Conservation (phyloP, 2,113 vertebrate species). For the Calonectris borealis region DNA sequence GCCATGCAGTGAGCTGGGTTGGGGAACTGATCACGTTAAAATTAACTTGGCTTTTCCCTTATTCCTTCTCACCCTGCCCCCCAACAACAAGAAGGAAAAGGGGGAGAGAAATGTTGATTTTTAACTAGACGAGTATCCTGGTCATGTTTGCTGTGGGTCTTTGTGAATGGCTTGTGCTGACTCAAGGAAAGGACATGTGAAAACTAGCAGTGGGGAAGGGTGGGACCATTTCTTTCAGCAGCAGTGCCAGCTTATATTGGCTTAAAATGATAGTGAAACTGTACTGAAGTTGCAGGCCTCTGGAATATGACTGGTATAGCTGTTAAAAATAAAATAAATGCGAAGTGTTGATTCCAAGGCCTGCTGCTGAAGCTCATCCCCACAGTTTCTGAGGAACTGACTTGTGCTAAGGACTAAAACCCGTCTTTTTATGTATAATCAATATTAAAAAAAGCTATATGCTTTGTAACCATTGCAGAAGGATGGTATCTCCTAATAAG, state of each 20-base stretch:
- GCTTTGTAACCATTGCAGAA: not conserved
- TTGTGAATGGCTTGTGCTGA: not conserved
- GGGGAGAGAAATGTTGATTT: not conserved
- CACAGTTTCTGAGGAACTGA: not conserved
- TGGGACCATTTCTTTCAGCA: not conserved
- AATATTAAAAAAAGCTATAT: not conserved
- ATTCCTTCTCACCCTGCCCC: not conserved
- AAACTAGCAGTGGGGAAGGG: slow-evolving; percentile 14
- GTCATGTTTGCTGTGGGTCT: not conserved
- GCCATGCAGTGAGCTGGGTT: not conserved
- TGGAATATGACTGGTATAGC: not conserved
- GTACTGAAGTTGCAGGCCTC: not conserved
- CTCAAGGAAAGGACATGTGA: slow-evolving; percentile 13
- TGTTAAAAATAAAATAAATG: not conserved
- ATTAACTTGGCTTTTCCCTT: not conserved
- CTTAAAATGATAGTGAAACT: not conserved
- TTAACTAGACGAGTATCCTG: not conserved
- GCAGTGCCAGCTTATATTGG: not conserved
- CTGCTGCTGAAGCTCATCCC: not conserved
- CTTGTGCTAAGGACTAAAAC: not conserved
- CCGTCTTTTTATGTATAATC: not conserved
- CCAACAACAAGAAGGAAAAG: not conserved
- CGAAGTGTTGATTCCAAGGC: not conserved
- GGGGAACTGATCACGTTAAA: not conserved
- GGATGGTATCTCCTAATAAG: not conserved